Percentiles rank a stretch among this genome's conserved stretches.
These are phyloP conservation scores for Andrena camellia DNA, from an alignment of 2,888 invertebrate genomes.

Conservation along the genomic window DNA sequence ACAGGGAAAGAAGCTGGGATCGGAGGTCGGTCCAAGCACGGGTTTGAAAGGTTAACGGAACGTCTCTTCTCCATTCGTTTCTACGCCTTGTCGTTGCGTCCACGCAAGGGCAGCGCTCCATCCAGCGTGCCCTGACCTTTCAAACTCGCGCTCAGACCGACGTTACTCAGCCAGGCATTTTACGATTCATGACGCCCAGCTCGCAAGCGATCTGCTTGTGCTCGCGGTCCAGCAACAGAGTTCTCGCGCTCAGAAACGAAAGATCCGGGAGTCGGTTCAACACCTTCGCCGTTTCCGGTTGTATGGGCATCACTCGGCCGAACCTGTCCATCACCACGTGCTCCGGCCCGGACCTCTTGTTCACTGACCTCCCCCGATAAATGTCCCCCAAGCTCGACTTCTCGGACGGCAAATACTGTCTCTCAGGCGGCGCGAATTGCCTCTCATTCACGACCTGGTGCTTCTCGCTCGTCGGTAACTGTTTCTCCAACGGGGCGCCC, in stretches of 20 bases:
- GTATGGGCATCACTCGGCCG: constrained; percentile 80
- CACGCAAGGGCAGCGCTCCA: constrained; percentile 32
- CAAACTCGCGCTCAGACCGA: constrained; percentile 84
- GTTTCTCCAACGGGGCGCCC: constrained; percentile 18
- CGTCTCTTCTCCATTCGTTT: constrained; percentile 41
- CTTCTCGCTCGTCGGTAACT: constrained; percentile 11
- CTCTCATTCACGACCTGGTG: constrained; percentile 7
- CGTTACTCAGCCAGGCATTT: constrained; percentile 85
- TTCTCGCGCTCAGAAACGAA: constrained; percentile 83
- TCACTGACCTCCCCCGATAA: constrained; percentile 61
- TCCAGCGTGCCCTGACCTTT: constrained; percentile 69
- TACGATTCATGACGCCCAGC: constrained; percentile 83
- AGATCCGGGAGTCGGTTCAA: constrained; percentile 82
- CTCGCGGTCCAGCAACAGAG: constrained; percentile 82
- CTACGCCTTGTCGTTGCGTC: constrained; percentile 41
- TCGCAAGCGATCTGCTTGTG: constrained; percentile 82
- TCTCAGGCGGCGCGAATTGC: constrained; percentile 17
- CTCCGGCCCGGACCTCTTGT: constrained; percentile 71
- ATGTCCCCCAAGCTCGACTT: constrained; percentile 23
- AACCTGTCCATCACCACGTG: constrained; percentile 79
- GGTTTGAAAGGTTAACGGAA: constrained; percentile 78
- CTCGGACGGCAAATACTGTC: constrained; percentile 27
- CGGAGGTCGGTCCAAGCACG: constrained; percentile 80
- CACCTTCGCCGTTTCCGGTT: constrained; percentile 80
- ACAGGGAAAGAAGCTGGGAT: constrained; percentile 57